Percentiles rank a stretch among this genome's conserved stretches.
phyloP scores from a whole-genome alignment of 1,140 invertebrate species.

The Penaeus vannamei region DNA sequence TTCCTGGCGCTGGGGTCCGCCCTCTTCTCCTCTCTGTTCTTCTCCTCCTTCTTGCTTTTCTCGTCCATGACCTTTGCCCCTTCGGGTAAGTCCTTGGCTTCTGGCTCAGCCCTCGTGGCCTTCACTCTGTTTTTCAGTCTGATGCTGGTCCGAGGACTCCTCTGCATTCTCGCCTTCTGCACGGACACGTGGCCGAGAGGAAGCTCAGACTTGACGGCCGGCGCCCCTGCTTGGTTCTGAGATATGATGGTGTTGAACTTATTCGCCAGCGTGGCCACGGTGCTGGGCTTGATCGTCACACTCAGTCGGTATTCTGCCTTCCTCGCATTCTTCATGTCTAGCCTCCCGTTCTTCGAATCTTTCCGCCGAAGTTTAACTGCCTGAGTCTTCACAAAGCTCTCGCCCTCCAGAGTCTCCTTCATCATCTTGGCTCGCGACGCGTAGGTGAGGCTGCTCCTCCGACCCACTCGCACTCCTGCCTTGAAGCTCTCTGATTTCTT shows the following conservation, averaged over 20 bases:
- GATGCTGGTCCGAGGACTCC: slow-evolving; percentile 56
- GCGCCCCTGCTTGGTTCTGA: slow-evolving; percentile 61
- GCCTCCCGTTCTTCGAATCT: slow-evolving; percentile 59
- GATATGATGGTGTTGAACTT: slow-evolving; percentile 67
- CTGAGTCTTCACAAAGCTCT: slow-evolving; percentile 62
- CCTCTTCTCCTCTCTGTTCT: slow-evolving; percentile 55
- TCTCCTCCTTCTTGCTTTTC: slow-evolving; percentile 59
- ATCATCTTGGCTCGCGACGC: slow-evolving; percentile 55
- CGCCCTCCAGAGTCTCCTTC: slow-evolving; percentile 48
- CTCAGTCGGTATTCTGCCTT: slow-evolving; percentile 66
- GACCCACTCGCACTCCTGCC: slow-evolving; percentile 48
- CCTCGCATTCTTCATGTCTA: slow-evolving; percentile 55
- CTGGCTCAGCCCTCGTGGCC: slow-evolving; percentile 23
- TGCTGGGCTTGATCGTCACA: slow-evolving; percentile 65
- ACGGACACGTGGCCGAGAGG: slow-evolving; percentile 50
- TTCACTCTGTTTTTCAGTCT: slow-evolving; percentile 60
- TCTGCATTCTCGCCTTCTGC: slow-evolving; percentile 44
- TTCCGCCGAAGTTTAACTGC: slow-evolving; percentile 62
- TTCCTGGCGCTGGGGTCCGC: slow-evolving; percentile 31
- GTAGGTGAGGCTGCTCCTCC: slow-evolving; percentile 62
- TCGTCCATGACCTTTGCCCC: slow-evolving; percentile 40
- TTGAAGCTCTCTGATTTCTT: slow-evolving; percentile 66
- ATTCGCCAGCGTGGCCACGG: slow-evolving; percentile 63
- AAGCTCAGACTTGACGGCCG: slow-evolving; percentile 41
- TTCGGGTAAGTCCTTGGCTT: slow-evolving; percentile 37